These are phyloP conservation scores for Aphyosemion australe DNA, from an alignment of 2,113 vertebrate genomes.

Conservation along the genomic window DNA sequence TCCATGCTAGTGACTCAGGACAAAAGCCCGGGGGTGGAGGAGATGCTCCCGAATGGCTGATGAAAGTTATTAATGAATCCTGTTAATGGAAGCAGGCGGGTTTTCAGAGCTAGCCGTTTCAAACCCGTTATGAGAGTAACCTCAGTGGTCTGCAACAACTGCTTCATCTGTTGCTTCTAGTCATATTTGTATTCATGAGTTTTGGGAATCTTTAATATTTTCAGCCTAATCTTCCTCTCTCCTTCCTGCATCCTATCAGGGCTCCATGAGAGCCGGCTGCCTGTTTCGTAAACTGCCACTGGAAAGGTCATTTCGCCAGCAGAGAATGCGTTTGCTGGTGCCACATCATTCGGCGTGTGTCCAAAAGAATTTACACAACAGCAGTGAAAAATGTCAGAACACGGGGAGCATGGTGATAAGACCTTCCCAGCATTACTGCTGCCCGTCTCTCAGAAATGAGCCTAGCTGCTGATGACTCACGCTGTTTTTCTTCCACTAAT, in stretches of 20 bases:
- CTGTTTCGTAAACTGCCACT: slow-evolving; percentile 39
- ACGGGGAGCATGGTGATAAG: slow-evolving; percentile 56
- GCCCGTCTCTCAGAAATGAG: slow-evolving; percentile 20
- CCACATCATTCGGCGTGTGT: slow-evolving; percentile 58
- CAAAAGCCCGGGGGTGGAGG: slow-evolving; percentile 36
- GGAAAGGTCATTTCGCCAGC: slow-evolving; percentile 72
- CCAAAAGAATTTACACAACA: slow-evolving; percentile 70
- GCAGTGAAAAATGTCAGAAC: slow-evolving; percentile 70
- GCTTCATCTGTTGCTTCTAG: slow-evolving; percentile 43
- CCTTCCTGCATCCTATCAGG: slow-evolving; percentile 30
- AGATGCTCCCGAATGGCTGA: slow-evolving; percentile 57
- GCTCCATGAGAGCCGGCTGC: slow-evolving; percentile 21
- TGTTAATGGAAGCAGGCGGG: slow-evolving; percentile 58
- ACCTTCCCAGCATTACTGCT: slow-evolving; percentile 18
- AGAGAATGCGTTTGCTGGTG: slow-evolving; percentile 55
- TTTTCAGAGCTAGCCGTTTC: slow-evolving; percentile 46
- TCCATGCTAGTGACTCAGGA: slow-evolving; percentile 57
- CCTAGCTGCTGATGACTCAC: slow-evolving; percentile 5
- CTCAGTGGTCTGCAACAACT: slow-evolving; percentile 30
- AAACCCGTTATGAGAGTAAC: slow-evolving; percentile 28
- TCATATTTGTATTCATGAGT: slow-evolving; percentile 51
- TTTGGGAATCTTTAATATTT: slow-evolving; percentile 48
- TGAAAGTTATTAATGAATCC: slow-evolving; percentile 71
- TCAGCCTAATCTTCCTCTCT: slow-evolving; percentile 40
- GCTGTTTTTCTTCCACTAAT: slow-evolving; percentile 8